A percentile compares a stretch with the other conserved stretches of the same genome.
Conservation (phyloP, 2,888 invertebrate genomes). For the Euzetes globulus region DNA sequence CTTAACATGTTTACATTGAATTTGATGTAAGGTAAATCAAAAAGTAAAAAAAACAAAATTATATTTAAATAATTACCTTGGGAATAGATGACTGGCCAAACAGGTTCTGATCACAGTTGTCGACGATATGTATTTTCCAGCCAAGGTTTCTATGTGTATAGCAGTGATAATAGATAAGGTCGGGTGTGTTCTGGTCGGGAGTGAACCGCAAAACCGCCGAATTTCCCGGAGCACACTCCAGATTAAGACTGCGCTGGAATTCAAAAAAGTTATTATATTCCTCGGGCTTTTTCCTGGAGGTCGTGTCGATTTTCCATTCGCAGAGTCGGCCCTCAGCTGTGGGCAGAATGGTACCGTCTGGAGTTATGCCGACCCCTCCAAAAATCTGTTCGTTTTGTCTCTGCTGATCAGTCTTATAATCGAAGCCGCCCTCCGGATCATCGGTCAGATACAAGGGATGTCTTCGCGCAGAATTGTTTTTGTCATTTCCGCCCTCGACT, state of each 20-base stretch:
- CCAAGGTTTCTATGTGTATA: slow-evolving; percentile 85
- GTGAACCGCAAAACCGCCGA: slow-evolving; percentile 67
- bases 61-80: background rate
- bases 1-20: too few species aligned
- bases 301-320: slow-evolving; percentile 57
- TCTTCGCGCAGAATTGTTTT: slow-evolving; percentile 69
- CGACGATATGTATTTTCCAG: slow-evolving; percentile 83
- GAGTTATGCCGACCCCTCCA: slow-evolving; percentile 66
- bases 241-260: slow-evolving; percentile 72
- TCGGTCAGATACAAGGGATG: slow-evolving; percentile 86
- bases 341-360: slow-evolving; percentile 62
- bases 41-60: too few species aligned
- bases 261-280: slow-evolving; percentile 80
- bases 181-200: slow-evolving; percentile 74
- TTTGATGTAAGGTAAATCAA: too few species aligned
- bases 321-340: slow-evolving; percentile 74
- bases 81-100: slow-evolving; percentile 19
- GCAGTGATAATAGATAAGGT: slow-evolving; percentile 84
- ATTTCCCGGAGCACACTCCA: slow-evolving; percentile 68
- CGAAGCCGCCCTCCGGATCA: slow-evolving; percentile 81
- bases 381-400: slow-evolving; percentile 71
- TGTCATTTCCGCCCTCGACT: slow-evolving; percentile 75
- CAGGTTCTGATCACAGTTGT: slow-evolving; percentile 48
- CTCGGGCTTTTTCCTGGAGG: slow-evolving; percentile 55
- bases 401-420: slow-evolving; percentile 71